phyloP scores from a whole-genome alignment of 2,797 vertebrate genomes.

The Muscicapa comitata region DNA sequence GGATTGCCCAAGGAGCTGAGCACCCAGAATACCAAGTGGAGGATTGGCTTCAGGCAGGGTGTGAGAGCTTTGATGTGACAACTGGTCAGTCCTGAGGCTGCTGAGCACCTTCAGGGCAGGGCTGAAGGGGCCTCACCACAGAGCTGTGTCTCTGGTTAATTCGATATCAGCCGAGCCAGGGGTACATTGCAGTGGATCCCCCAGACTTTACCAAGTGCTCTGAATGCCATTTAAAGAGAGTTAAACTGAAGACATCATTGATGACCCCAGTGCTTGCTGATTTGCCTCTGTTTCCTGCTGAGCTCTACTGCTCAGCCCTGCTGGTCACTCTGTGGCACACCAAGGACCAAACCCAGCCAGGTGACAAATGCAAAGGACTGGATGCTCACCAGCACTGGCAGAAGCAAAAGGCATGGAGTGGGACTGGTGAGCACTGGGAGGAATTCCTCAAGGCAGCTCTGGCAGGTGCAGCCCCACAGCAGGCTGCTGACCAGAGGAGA shows the following conservation, averaged over 20 bases:
- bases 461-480: background rate
- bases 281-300: background rate
- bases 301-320: background rate
- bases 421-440: background rate
- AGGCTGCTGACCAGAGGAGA: background rate
- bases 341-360: background rate
- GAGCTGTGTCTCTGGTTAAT: background rate
- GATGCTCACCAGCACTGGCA: background rate
- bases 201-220: background rate
- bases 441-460: background rate
- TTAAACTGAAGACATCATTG: background rate
- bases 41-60: background rate
- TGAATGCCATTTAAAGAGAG: background rate
- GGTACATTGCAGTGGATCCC: background rate
- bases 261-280: background rate
- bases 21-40: background rate
- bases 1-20: background rate
- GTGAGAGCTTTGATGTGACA: background rate
- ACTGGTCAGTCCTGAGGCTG: background rate
- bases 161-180: accelerated
- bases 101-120: background rate
- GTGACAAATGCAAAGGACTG: background rate
- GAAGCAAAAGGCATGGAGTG: background rate
- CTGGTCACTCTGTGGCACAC: background rate
- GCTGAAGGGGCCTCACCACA: background rate